These are phyloP conservation scores for Epinephelus lanceolatus DNA, from an alignment of 2,113 vertebrate species.

Conservation along the genomic window DNA sequence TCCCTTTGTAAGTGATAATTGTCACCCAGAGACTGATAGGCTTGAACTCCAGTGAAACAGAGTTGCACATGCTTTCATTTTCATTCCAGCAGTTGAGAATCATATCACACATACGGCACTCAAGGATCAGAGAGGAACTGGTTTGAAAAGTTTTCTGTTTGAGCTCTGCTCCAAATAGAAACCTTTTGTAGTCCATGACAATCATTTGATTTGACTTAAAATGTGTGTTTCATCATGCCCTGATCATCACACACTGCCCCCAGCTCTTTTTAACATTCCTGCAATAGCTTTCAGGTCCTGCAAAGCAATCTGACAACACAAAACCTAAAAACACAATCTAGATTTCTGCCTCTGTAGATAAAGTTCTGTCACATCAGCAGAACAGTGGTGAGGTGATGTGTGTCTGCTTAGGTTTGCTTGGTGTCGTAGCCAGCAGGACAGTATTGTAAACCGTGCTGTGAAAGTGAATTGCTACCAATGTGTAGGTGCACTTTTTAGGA, in stretches of 20 bases:
- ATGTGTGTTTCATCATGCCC: background rate
- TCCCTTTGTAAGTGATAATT: constrained; percentile 44
- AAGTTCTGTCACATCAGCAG: constrained; percentile 1
- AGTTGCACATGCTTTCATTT: constrained; percentile 30
- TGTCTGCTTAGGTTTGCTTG: background rate
- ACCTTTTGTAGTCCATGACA: constrained; percentile 40
- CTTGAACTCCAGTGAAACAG: constrained; percentile 55
- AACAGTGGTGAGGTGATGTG: background rate
- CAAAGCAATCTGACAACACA: background rate
- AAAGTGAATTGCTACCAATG: background rate
- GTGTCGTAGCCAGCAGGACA: background rate
- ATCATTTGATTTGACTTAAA: constrained; percentile 41
- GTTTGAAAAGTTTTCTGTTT: constrained; percentile 20
- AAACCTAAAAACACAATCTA: background rate
- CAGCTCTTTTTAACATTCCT: background rate
- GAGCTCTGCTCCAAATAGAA: constrained; percentile 6
- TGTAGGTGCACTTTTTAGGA: background rate
- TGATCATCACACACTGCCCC: constrained; percentile 9
- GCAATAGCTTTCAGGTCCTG: background rate
- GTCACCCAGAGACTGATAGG: constrained; percentile 70
- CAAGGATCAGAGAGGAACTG: constrained; percentile 20
- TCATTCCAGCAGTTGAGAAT: constrained; percentile 20
- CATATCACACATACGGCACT: background rate
- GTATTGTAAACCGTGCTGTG: background rate
- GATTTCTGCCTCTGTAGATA: background rate